A percentile compares a stretch with the other conserved stretches of the same genome.
phyloP scores from a whole-genome alignment of 2,888 invertebrate genomes.

The Dexiosoma caninum region DNA sequence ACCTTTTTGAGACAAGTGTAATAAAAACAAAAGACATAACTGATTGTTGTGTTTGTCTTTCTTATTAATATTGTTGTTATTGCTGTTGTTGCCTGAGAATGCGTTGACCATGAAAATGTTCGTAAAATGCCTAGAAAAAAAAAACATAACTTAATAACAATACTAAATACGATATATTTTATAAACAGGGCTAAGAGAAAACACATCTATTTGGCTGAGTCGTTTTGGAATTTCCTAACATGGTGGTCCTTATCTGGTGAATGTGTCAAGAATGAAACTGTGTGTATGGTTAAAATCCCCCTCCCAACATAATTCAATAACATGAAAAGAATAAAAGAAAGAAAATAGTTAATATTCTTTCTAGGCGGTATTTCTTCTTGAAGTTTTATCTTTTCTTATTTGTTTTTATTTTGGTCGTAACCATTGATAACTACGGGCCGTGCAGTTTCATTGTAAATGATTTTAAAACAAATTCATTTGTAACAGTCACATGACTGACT shows the following conservation, averaged over 20 bases:
- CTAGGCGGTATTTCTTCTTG: constrained; percentile 32
- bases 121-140: constrained; percentile 22
- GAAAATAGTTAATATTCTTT: constrained; percentile 24
- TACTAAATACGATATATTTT: neutral
- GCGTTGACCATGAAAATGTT: constrained; percentile 55
- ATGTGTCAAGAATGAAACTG: constrained; percentile 58
- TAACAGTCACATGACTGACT: neutral
- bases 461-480: constrained; percentile 33
- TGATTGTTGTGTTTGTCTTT: constrained; percentile 33
- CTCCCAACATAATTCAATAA: constrained; percentile 51
- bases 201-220: neutral
- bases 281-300: constrained; percentile 6
- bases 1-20: constrained; percentile 58
- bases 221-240: constrained; percentile 32
- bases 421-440: constrained; percentile 13
- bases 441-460: constrained; percentile 33
- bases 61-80: neutral
- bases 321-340: constrained; percentile 33
- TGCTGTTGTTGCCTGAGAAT: constrained; percentile 7
- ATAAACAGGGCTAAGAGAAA: constrained; percentile 1
- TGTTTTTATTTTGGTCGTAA: neutral
- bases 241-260: constrained; percentile 63
- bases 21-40: constrained; percentile 62
- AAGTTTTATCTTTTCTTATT: neutral
- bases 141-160: too few species aligned